These are phyloP conservation scores for Verasper variegatus DNA, from an alignment of 2,113 vertebrate genomes.

Conservation along the genomic window DNA sequence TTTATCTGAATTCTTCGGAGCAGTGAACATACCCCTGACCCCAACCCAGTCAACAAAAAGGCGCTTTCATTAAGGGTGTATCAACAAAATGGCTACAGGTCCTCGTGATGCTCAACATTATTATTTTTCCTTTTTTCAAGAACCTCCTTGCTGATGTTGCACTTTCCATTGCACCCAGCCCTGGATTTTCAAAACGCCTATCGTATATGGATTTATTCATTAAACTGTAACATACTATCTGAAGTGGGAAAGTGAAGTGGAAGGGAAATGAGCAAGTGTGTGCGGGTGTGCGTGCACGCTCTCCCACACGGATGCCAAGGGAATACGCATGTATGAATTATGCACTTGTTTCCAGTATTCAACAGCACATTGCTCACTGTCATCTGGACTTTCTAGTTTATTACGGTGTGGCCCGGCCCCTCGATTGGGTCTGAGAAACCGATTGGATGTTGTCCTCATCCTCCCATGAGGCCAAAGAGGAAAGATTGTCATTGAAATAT, in stretches of 20 bases:
- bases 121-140: background rate
- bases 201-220: conserved; percentile 62
- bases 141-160: background rate
- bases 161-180: background rate
- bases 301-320: conserved; percentile 15
- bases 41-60: conserved; percentile 26
- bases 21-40: conserved; percentile 1
- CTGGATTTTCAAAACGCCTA: conserved; percentile 10
- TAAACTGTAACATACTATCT: conserved; percentile 28
- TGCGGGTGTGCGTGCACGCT: background rate
- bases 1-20: conserved; percentile 19
- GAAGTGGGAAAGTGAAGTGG: conserved; percentile 29
- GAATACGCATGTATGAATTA: conserved; percentile 46
- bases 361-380: conserved; percentile 46
- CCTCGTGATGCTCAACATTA: background rate
- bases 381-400: conserved; percentile 37
- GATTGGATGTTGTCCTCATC: conserved; percentile 23
- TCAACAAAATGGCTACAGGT: conserved; percentile 4
- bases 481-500: background rate
- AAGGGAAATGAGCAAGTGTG: conserved; percentile 13
- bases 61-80: no score
- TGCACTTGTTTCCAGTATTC: conserved; percentile 20
- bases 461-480: background rate
- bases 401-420: conserved; percentile 5
- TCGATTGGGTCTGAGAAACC: background rate